Evolutionary conservation across 2,797 vertebrate genomes (phyloP), one percentile per base, ranked within the genome.

Genomic region (Mus caroli): DNA sequence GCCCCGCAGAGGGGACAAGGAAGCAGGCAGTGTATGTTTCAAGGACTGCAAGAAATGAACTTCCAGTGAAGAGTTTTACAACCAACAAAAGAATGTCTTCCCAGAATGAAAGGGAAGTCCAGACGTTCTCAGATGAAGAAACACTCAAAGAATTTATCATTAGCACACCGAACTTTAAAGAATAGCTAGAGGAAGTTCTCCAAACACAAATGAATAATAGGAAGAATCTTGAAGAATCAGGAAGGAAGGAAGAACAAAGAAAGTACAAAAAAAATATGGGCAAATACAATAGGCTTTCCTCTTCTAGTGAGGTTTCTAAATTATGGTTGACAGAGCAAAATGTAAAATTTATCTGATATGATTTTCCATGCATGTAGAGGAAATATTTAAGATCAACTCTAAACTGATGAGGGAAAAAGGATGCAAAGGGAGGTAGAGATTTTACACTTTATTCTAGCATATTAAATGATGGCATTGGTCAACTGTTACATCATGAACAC

Each of bases 231-330:
- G 50, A 71, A 92, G 52, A 54, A 90, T 75, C n/a, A 79, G 80
- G 92, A 95, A 92, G 52, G 78, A 92, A 96, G 94, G 43, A 89
- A 79, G 64, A 93, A 87, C 52, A 90, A 95, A 94, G 75, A 89
- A 94, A 79, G 46, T n/a, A 6, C 50, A 88, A 86, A 92, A 95
- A 94, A 94, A 40, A 77, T 77, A 43, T 22, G 40, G 43, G 9
- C 84, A 96, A 91, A 69, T 77, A 95, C 28, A 94, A 82, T 46
- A 90, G 86, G 24, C 10, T 91, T 90, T 94, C 50, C 52, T 92
- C 26, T 87, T 93, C 40, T 93, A 26, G 78, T 83, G 62, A 90
- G 40, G 77, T 83, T 96, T 92, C 67, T 67, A 95, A 88, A 92
- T 86, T 85, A 87, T 83, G 37, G 88, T 86, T 85, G 58, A 77